Evolutionary conservation across 2,797 vertebrate species (phyloP), one percentile per base, ranked within the genome.

Genomic region (Mastacembelus armatus): DNA sequence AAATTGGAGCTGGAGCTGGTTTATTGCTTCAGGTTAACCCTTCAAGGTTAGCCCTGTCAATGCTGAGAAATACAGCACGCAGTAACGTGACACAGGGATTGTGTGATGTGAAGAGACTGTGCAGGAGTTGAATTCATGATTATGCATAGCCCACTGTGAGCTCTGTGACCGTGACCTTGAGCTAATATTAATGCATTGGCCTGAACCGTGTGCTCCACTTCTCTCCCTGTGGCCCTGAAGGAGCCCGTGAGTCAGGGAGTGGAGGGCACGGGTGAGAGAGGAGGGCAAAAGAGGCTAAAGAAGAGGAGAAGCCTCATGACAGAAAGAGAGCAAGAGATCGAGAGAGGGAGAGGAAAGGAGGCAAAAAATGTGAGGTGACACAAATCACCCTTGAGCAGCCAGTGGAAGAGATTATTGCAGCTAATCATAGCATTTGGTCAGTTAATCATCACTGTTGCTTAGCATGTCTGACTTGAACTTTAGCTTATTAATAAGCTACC

Each of bases 101-200:
- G 65, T 78, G 77, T 52, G 74, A 82, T 78, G 76, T 45, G 58
- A 61, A 49, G 59, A 67, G 74, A 14, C 54, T 26, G 61, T 26
- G 68, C 58, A 56, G 65, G 65, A 85, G 72, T 15, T 54, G 60
- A 50, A 76, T 62, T 84, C 88, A 70, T 90, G 86, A 77, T 88
- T 90, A 91, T 92, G 87, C 87, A 87, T 71, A 54, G 49, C 66
- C 68, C 79, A 45, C 76, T 60, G 63, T 85, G 85, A 91, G 85
- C 73, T 66, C 77, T 66, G 65, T 57, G 65, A 74, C 80, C 54
- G 35, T 80, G 90, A 93, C 92, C 92, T 91, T 92, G 88, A 88
- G 88, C 85, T 90, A 82, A 90, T 88, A 89, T 90, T 89, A 88
- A 92, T 91, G 90, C 77, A 48, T 42, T 58, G 84, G 76, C 79